Evolutionary conservation across 1,140 invertebrate species (phyloP).

Genomic region (Melipona quadrifasciata): DNA sequence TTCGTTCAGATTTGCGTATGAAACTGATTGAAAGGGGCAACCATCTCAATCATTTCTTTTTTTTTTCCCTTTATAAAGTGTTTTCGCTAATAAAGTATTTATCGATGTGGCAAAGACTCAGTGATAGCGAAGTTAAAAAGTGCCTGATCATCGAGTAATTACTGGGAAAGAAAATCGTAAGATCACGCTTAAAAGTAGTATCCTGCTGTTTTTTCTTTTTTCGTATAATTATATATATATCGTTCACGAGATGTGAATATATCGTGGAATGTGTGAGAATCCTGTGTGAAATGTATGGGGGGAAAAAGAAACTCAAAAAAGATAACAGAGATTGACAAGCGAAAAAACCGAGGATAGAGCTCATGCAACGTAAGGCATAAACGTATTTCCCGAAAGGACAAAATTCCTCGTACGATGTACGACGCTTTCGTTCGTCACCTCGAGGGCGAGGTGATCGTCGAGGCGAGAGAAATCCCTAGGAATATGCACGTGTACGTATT

Average conservation of each 20-base stretch:
- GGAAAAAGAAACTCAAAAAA: background rate
- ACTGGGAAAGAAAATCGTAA: background rate
- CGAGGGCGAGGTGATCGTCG: no score
- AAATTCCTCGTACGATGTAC: background rate
- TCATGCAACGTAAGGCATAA: conserved; percentile 27
- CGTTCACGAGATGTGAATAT: background rate
- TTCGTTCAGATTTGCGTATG: background rate
- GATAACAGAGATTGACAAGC: conserved; percentile 26
- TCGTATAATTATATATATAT: background rate
- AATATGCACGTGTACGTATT: background rate
- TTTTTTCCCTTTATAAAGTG: no score
- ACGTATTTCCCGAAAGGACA: background rate
- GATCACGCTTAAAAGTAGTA: background rate
- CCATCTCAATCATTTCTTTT: background rate
- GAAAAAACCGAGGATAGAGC: conserved; percentile 36
- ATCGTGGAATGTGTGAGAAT: background rate
- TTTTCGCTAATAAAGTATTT: background rate
- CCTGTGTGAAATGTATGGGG: background rate
- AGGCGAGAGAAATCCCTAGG: no score
- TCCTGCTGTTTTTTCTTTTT: background rate
- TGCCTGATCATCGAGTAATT: background rate
- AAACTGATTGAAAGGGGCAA: background rate
- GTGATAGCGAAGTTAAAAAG: conserved; percentile 23
- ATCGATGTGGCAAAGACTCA: background rate
- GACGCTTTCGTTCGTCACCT: background rate